A percentile compares a stretch with the other conserved stretches of the same genome.
Evolutionary conservation across 1,140 invertebrate species (phyloP).

Genomic region (Drosophila takahashii): DNA sequence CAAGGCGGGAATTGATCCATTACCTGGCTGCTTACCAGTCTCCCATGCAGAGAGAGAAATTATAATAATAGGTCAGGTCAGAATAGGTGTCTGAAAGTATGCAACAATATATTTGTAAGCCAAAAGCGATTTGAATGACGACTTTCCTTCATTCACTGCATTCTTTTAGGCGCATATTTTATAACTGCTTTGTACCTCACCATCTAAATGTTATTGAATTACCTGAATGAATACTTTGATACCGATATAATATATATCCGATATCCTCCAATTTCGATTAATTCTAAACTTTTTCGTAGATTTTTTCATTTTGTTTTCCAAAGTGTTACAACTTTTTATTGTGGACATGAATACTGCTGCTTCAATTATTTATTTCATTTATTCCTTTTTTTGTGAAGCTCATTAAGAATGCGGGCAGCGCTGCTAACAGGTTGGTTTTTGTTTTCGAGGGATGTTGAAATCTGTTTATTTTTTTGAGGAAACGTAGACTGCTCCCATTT

Average conservation of each 20-base stretch:
- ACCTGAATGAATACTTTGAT: no score
- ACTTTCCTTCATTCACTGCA: no score
- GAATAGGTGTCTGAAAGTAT: background rate
- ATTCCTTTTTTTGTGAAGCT: background rate
- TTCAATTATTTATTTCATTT: background rate
- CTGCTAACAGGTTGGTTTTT: background rate
- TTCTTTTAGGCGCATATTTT: no score
- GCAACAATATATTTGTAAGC: background rate
- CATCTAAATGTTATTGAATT: no score
- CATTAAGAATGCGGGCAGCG: background rate
- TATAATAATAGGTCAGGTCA: background rate
- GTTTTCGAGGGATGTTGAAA: background rate
- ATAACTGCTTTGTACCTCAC: no score
- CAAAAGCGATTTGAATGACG: background rate
- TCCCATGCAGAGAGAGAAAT: background rate
- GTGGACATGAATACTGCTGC: no score
- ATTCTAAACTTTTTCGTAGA: background rate
- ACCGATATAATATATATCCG: no score
- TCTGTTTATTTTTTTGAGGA: background rate
- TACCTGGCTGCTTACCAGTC: slow-evolving; percentile 30
- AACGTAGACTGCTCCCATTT: background rate
- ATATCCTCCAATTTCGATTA: background rate
- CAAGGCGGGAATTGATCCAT: slow-evolving; percentile 39
- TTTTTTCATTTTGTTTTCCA: background rate
- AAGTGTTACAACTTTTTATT: background rate